These are phyloP conservation scores for Sphinx pinastri DNA, from an alignment of 2,888 invertebrate species.

Conservation along the genomic window DNA sequence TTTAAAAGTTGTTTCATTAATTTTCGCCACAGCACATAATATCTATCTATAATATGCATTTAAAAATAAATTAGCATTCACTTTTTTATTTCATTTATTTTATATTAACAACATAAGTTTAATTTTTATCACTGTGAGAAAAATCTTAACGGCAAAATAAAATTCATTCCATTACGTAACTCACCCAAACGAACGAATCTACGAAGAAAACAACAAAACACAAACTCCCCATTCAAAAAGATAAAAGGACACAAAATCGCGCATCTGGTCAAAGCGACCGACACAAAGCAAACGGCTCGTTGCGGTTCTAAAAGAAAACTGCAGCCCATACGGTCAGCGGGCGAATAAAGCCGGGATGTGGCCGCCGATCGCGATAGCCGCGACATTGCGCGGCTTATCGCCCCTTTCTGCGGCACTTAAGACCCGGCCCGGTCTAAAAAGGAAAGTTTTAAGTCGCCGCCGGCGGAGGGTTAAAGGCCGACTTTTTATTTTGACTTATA, in stretches of 20 bases:
- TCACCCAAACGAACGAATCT: not conserved
- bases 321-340: constrained; percentile 44
- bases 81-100: too few species aligned
- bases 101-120: too few species aligned
- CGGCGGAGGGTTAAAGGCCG: constrained; percentile 26
- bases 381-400: constrained; percentile 49
- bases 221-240: not conserved
- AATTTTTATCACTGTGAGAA: too few species aligned
- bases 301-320: constrained; percentile 48
- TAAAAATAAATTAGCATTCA: too few species aligned
- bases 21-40: too few species aligned
- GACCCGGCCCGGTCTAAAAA: constrained; percentile 45
- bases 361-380: constrained; percentile 46
- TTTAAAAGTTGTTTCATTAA: not conserved
- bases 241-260: constrained; percentile 25
- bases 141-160: not conserved
- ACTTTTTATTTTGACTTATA: constrained; percentile 23
- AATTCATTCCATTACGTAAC: not conserved
- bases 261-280: constrained; percentile 39
- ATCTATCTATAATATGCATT: too few species aligned
- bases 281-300: constrained; percentile 44
- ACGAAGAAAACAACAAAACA: not conserved
- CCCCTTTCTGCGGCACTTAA: constrained; percentile 45
- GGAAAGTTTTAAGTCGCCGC: constrained; percentile 46
- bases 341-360: constrained; percentile 31